Conservation (phyloP, 2,113 vertebrate genomes). For the Progne subis region DNA sequence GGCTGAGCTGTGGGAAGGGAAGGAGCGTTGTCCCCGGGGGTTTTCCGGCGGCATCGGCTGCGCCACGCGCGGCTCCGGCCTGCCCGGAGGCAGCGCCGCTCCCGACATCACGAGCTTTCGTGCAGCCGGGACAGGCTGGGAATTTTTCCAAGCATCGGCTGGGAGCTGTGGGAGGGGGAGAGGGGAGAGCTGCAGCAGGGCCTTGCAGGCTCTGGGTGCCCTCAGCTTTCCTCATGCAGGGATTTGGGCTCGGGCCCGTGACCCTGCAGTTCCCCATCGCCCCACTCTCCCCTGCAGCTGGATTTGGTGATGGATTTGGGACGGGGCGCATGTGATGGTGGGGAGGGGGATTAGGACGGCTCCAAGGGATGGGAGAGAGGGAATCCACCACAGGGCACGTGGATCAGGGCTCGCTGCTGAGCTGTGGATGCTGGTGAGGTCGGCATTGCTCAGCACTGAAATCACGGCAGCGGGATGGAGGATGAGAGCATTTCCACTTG, state of each 20-base stretch:
- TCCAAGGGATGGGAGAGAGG: fast-evolving
- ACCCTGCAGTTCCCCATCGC: fast-evolving
- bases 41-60: not conserved
- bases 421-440: not conserved
- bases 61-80: not conserved
- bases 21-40: fast-evolving
- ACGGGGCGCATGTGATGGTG: fast-evolving
- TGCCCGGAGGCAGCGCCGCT: not conserved
- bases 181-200: not conserved
- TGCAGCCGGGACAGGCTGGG: not conserved
- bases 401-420: not conserved
- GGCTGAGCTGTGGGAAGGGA: not conserved
- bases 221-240: not conserved
- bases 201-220: not conserved
- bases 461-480: not conserved
- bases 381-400: fast-evolving
- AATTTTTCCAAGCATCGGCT: not conserved
- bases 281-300: fast-evolving
- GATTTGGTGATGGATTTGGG: not conserved
- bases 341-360: not conserved
- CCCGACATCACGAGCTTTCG: not conserved
- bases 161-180: not conserved
- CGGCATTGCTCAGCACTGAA: not conserved
- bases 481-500: not conserved
- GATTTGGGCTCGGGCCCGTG: not conserved